A percentile compares a stretch with the other conserved stretches of the same genome.
phyloP scores from a whole-genome alignment of 2,888 invertebrate genomes.

The Campoletis raptor region DNA sequence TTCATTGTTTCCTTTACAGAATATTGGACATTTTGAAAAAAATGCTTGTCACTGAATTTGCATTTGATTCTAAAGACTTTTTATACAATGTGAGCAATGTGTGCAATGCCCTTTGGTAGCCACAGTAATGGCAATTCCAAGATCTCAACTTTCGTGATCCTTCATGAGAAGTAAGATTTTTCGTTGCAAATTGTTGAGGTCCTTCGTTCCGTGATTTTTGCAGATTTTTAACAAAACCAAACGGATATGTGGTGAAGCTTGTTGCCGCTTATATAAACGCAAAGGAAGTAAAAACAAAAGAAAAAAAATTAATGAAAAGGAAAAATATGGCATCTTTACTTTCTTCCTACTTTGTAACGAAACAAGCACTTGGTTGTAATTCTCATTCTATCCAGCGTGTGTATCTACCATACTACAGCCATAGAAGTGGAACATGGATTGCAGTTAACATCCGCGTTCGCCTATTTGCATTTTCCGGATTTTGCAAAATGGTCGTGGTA shows the following conservation, averaged over 20 bases:
- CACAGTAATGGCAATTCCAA: neutral
- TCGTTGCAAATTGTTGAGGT: neutral
- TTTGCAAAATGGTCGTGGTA: slow-evolving; percentile 58
- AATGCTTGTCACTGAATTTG: neutral
- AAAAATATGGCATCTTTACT: neutral
- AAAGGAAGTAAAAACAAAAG: neutral
- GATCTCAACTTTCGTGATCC: neutral
- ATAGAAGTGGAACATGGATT: slow-evolving; percentile 37
- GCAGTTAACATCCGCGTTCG: slow-evolving; percentile 57
- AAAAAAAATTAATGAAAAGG: neutral
- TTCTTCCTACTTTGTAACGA: neutral
- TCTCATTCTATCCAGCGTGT: slow-evolving; percentile 22
- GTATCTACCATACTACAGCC: slow-evolving; percentile 20
- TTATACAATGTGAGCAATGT: neutral
- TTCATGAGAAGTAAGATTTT: neutral
- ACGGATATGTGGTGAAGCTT: neutral
- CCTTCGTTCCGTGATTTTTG: neutral
- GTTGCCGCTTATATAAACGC: neutral
- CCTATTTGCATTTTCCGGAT: slow-evolving; percentile 65
- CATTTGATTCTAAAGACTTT: neutral
- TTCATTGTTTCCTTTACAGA: neutral
- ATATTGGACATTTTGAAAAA: neutral
- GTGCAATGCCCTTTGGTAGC: neutral
- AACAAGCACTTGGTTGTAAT: slow-evolving; percentile 28
- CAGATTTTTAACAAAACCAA: neutral